Evolutionary conservation across 2,888 invertebrate genomes (phyloP), one percentile per base, ranked within the genome.

Genomic region (Ganaspis brasiliensis): DNA sequence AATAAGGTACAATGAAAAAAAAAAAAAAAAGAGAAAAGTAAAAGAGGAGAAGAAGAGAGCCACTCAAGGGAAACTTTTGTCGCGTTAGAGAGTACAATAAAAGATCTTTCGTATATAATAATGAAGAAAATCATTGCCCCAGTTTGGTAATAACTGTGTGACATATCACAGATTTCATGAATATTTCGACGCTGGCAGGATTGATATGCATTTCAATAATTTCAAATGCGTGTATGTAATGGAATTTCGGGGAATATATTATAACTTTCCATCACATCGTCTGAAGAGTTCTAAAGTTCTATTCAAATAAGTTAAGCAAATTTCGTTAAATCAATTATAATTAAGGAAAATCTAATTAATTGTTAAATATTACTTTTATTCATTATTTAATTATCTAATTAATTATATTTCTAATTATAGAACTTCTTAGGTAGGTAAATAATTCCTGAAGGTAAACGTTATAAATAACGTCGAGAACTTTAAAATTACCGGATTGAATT

Each of bases 21-120:
- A 61, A 8, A 35, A 82, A 80, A 80, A 75, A 74, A 79, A 75
- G 81, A 79, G 79, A 81, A n/a, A n/a, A n/a, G n/a, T n/a, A n/a
- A n/a, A n/a, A n/a, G n/a, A n/a, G n/a, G 80, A 79, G 82, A 82
- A 78, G 81, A 76, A 74, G 84, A 49, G 49, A 49, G 16, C 49
- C 16, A 49, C 49, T 49, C 49, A 16, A 14, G 16, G 16, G 16
- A 49, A 49, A 49, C 49, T 49, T 16, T 49, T 49, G 49, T 49
- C 49, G 16, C 49, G 16, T 49, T 16, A 49, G 16, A 49, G 49
- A n/a, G 49, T 6, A 31, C 49, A 49, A 49, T 40, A 45, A 14
- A 3, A 45, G 45, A 45, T 45, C 45, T 45, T 14, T 45, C 14
- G 8, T 49, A 16, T 40, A 45, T 45, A 40, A 40, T 40, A 40